phyloP scores from a whole-genome alignment of 2,888 invertebrate species.

The Tinea semifulvella region DNA sequence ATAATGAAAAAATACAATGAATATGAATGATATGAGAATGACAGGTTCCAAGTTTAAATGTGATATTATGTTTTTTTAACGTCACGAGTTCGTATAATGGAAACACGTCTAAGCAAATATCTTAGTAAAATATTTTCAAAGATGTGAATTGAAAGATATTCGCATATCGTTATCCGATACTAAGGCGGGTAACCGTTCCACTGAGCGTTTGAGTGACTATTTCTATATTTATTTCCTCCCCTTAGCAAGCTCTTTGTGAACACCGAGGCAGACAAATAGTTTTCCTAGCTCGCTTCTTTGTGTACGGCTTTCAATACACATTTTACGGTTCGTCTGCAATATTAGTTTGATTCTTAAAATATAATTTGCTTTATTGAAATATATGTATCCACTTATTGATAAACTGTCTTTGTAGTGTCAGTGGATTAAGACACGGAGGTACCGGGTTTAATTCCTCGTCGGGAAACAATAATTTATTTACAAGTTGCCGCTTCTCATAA shows the following conservation, averaged over 20 bases:
- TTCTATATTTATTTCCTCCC: constrained; percentile 12
- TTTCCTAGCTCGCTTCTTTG: constrained; percentile 2
- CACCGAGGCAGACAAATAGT: constrained; percentile 13
- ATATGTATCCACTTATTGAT: too few species aligned
- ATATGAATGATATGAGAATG: too few species aligned
- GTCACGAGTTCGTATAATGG: not conserved
- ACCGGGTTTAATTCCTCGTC: too few species aligned
- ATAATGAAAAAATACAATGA: too few species aligned
- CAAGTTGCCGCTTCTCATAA: too few species aligned
- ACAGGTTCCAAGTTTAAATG: too few species aligned
- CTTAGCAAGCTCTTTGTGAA: constrained; percentile 11
- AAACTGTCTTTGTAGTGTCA: too few species aligned
- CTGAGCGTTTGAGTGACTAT: constrained; percentile 13
- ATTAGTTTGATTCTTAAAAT: not conserved
- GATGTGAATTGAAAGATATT: constrained; percentile 12
- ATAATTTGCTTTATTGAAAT: too few species aligned
- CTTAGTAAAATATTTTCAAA: constrained; percentile 9
- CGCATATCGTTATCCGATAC: constrained; percentile 12
- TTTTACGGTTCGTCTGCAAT: not conserved
- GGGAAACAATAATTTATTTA: too few species aligned
- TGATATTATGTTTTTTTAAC: too few species aligned
- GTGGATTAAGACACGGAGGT: too few species aligned
- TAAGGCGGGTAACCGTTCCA: constrained; percentile 2
- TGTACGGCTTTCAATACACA: not conserved
- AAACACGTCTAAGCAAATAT: not conserved